These are phyloP conservation scores for Proisotoma minuta DNA, from an alignment of 2,888 invertebrate species.

Conservation along the genomic window DNA sequence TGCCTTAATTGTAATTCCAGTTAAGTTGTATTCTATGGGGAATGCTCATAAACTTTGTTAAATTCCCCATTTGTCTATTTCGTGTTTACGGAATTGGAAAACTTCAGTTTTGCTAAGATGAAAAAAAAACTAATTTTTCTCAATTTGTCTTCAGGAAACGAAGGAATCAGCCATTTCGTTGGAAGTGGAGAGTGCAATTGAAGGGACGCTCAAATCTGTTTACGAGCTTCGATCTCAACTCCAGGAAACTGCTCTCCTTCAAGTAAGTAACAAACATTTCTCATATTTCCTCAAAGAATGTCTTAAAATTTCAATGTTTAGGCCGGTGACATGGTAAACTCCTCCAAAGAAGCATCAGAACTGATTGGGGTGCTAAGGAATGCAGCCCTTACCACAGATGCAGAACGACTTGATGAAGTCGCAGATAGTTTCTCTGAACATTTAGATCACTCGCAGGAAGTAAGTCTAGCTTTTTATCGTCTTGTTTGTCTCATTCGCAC, in stretches of 20 bases:
- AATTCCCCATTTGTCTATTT: too few relatives aligned
- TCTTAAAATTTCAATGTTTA: slow-evolving; percentile 2
- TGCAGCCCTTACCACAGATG: slow-evolving; percentile 70
- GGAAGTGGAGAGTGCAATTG: slow-evolving; percentile 45
- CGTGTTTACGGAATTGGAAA: too few relatives aligned
- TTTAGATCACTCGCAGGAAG: slow-evolving; percentile 97
- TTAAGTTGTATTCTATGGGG: too few relatives aligned
- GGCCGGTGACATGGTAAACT: slow-evolving; percentile 46
- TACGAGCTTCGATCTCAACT: slow-evolving; percentile 47
- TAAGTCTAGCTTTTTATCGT: slow-evolving; percentile 50
- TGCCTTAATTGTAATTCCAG: too few relatives aligned
- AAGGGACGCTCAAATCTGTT: slow-evolving; percentile 47
- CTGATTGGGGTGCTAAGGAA: slow-evolving; percentile 64
- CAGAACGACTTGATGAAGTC: slow-evolving; percentile 86
- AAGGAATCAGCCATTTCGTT: slow-evolving; percentile 45
- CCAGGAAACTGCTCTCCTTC: slow-evolving; percentile 46
- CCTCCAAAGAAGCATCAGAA: slow-evolving; percentile 50
- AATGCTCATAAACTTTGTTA: too few relatives aligned
- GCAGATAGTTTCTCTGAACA: slow-evolving; percentile 94
- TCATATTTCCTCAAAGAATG: not conserved
- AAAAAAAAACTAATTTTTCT: too few relatives aligned
- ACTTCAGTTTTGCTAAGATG: too few relatives aligned
- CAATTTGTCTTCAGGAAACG: slow-evolving; percentile 46
- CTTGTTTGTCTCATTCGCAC: too few relatives aligned
- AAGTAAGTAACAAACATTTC: slow-evolving; percentile 34